Evolutionary conservation across 2,797 vertebrate species (phyloP).

Genomic region (Artibeus jamaicensis): DNA sequence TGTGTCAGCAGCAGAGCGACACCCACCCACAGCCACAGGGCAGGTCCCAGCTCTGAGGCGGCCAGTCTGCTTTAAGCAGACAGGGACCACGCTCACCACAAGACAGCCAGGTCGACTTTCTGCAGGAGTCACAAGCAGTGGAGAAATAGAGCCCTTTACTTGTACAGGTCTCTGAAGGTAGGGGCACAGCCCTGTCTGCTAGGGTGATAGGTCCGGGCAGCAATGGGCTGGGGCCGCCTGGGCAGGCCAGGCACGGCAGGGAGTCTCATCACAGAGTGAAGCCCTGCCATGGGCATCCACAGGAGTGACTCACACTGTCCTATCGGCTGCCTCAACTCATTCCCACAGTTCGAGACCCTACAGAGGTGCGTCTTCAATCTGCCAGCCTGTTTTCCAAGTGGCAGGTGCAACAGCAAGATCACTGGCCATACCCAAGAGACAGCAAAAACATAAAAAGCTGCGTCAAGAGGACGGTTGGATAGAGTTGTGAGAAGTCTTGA

Average conservation of each 20-base stretch:
- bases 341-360: no score
- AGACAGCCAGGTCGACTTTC: background rate
- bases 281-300: background rate
- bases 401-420: background rate
- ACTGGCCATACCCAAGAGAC: background rate
- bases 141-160: background rate
- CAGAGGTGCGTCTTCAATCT: background rate
- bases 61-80: background rate
- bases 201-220: background rate
- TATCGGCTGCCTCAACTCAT: background rate
- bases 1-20: background rate
- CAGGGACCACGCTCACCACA: accelerated
- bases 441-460: background rate
- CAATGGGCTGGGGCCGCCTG: background rate
- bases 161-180: background rate
- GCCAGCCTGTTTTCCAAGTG: background rate
- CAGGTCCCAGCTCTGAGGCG: background rate
- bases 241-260: background rate
- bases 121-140: background rate
- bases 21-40: background rate
- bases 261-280: background rate
- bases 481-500: background rate
- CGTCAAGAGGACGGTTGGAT: background rate
- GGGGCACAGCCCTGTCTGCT: background rate
- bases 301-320: background rate